Conservation (phyloP, 2,797 vertebrate genomes). For the Psittacula derbiana region DNA sequence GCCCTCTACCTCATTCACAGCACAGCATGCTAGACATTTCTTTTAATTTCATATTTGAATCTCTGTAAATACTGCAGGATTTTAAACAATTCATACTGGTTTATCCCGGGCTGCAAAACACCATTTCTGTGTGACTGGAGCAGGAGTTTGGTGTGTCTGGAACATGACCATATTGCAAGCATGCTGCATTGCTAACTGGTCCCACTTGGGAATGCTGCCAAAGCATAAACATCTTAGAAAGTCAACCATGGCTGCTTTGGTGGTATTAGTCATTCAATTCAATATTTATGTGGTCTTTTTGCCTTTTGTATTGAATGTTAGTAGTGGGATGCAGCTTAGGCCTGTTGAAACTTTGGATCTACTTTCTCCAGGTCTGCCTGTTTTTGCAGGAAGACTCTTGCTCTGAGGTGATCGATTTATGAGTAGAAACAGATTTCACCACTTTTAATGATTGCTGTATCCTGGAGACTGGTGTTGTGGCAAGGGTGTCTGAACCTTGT, state of each 20-base stretch:
- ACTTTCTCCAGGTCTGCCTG: not conserved
- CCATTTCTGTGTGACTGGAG: not conserved
- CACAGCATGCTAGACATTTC: not conserved
- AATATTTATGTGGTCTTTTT: not conserved
- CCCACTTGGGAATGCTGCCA: not conserved
- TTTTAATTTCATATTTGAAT: not conserved
- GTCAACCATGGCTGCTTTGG: not conserved
- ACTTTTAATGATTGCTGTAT: not conserved
- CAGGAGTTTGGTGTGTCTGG: not conserved
- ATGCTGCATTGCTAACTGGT: not conserved
- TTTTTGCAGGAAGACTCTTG: not conserved
- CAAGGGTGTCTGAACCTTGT: not conserved
- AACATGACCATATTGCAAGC: not conserved
- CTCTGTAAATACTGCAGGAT: not conserved
- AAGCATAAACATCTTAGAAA: not conserved
- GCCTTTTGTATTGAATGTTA: not conserved
- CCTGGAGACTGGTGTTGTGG: not conserved
- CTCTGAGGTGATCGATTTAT: not conserved
- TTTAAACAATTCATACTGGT: not conserved
- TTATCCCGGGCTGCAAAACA: not conserved
- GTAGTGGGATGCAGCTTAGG: not conserved
- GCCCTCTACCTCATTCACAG: not conserved
- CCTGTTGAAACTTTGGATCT: not conserved
- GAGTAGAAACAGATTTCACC: not conserved
- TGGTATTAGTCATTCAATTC: not conserved